Base-by-base conservation (phyloP, 1,140 invertebrate species). In the Hormaphis cornu region DNA sequence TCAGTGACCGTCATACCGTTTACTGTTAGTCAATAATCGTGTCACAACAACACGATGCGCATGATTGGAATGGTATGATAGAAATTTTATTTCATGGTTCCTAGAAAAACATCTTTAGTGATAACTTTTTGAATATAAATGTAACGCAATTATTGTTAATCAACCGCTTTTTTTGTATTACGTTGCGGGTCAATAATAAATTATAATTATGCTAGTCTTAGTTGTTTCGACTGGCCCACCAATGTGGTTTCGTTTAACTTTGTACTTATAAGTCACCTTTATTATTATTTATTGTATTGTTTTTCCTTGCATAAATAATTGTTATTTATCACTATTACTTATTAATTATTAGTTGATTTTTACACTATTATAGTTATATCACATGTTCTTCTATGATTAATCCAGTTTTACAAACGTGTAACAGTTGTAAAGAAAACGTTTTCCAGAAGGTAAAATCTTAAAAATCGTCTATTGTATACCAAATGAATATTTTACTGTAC, bases 141-240 rank as follows among this genome's bases (percentile, higher is more conserved):
- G 20, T 30, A 20, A 33, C 35, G 20, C 22, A 35, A 35, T 20
- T 12, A 35, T 33, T 14, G 40, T 40, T 40, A 9, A 37, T 37
- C n/a, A 58, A 58, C 1, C 40, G 10, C 3, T 46, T 2, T 46
- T 6, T 14, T 35, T 54, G 8, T 14, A 56, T 37, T 14, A 37
- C 37, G 53, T 40, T 58, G 14, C 20, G 37, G 14, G 35, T 37
- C 40, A 40, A 40, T 26, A 24, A 7, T 56, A n/a, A n/a, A n/a
- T n/a, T n/a, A n/a, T n/a, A n/a, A n/a, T n/a, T n/a, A n/a, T n/a
- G 35, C 18, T 56, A 56, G 33, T 58, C 54, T 58, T 58, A 58
- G 12, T 58, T 58, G 12, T 58, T 58, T 58, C 37, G 30, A 37
- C 18, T 37, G 20, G 50, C 22, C 2, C 16, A 14, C 18, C 8